Base-by-base conservation (phyloP, 2,797 vertebrate genomes). In the Hydrophis major region DNA sequence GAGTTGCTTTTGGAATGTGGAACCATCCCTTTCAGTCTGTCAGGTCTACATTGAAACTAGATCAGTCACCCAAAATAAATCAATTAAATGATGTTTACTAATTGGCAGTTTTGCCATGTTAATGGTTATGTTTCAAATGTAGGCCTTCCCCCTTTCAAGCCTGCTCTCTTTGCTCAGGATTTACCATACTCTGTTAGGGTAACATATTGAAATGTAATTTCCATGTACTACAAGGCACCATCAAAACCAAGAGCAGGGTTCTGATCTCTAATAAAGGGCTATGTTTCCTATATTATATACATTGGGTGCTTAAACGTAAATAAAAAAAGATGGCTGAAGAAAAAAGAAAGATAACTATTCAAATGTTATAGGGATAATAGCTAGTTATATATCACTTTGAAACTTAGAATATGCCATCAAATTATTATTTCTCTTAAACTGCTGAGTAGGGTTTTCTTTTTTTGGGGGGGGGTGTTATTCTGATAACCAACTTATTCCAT, bases 1-100 rank as follows among this genome's bases (percentile, higher is more conserved):
- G 22, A 92, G 88, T 92, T 95, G 92, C 83, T 96, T 93, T 92
- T 92, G 89, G 94, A 93, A 89, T 18, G 74, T 89, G 61, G 93
- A 90, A 92, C 55, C 7, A 27, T 90, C 93, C 37, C 74, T 95
- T 94, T 91, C 87, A 60, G 20, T 55, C 8, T 78, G 53, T 32
- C 78, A n/a, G 25, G 57, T 60, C 42, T 18, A 22, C 16, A 0
- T 13, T 66, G 47, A 47, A 27, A 50, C 5, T 37, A 59, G 25
- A 89, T 89, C 88, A 63, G 47, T 47, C 60, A 66, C 28, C 59
- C 27, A 89, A 89, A 89, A 27, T 53, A 66, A 53, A 89, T 50
- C 42, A 53, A 7, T 50, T 20, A 66, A 89, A 66, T 28, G 27
- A 89, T 1, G 27, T 42, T 42, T 78, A 42, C 74, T 78, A 78